Conservation (phyloP, 2,113 vertebrate species). For the Eira barbara region DNA sequence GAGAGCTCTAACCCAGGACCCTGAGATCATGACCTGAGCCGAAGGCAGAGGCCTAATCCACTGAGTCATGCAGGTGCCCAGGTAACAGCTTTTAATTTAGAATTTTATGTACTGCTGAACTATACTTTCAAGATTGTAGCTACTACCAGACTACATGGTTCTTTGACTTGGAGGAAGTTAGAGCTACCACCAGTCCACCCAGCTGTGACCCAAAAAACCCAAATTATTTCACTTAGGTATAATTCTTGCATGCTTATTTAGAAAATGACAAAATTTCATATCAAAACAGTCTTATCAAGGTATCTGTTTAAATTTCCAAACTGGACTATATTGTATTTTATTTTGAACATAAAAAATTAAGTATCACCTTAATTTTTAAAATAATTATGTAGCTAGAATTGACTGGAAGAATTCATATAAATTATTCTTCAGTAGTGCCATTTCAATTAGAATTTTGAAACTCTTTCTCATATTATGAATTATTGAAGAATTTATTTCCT, state of each 20-base stretch:
- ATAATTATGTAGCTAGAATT: not conserved
- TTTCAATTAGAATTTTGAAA: not conserved
- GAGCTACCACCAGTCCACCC: not conserved
- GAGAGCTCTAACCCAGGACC: too few species aligned
- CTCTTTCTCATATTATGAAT: not conserved
- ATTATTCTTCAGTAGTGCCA: not conserved
- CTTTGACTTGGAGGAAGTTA: not conserved
- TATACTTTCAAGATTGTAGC: not conserved
- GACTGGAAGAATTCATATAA: not conserved
- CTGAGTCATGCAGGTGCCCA: too few species aligned
- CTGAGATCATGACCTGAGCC: too few species aligned
- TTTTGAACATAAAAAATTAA: not conserved
- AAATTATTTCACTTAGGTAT: not conserved
- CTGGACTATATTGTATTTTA: not conserved
- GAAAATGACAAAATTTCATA: not conserved
- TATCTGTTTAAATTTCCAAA: not conserved
- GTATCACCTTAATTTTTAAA: not conserved
- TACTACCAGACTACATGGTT: not conserved
- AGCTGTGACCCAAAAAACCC: not conserved
- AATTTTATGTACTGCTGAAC: not conserved
- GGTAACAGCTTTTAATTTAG: not conserved
- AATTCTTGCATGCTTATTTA: not conserved
- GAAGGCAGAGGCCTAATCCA: too few species aligned
- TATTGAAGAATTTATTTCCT: not conserved
- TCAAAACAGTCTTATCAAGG: not conserved